Evolutionary conservation across 1,140 invertebrate genomes (phyloP).

Genomic region (Eriosoma lanigerum): DNA sequence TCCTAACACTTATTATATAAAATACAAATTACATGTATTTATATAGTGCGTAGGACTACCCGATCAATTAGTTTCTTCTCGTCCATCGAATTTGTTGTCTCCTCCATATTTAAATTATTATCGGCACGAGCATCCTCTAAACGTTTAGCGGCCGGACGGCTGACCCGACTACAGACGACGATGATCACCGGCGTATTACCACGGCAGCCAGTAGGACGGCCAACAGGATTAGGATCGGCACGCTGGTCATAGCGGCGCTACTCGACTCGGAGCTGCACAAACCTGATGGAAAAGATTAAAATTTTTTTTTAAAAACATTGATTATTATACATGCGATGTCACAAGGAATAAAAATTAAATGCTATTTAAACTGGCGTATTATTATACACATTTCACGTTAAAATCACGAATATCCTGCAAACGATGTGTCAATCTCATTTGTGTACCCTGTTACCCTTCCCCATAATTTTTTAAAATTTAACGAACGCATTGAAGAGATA

Average conservation of each 20-base stretch:
- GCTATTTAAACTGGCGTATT: background rate
- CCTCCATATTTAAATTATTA: background rate
- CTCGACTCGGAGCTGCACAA: conserved; percentile 31
- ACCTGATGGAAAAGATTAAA: background rate
- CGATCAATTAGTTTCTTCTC: background rate
- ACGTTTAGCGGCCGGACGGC: conserved; percentile 4
- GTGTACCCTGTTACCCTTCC: no score
- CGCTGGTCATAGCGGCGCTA: background rate
- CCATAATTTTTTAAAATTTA: no score
- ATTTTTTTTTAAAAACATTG: no score
- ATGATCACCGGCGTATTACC: conserved; percentile 21
- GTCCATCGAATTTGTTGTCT: background rate
- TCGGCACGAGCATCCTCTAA: background rate
- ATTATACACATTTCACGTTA: background rate
- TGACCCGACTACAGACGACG: conserved; percentile 8
- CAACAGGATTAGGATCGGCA: background rate
- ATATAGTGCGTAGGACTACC: background rate
- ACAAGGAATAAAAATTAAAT: conserved; percentile 7
- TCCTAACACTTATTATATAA: conserved; percentile 21
- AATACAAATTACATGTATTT: background rate
- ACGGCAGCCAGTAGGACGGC: background rate
- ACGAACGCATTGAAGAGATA: no score
- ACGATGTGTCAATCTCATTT: no score
- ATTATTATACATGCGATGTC: background rate
- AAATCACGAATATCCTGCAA: conserved; percentile 12